Evolutionary conservation across 2,113 vertebrate genomes (phyloP).

Genomic region (Scytalopus superciliaris): DNA sequence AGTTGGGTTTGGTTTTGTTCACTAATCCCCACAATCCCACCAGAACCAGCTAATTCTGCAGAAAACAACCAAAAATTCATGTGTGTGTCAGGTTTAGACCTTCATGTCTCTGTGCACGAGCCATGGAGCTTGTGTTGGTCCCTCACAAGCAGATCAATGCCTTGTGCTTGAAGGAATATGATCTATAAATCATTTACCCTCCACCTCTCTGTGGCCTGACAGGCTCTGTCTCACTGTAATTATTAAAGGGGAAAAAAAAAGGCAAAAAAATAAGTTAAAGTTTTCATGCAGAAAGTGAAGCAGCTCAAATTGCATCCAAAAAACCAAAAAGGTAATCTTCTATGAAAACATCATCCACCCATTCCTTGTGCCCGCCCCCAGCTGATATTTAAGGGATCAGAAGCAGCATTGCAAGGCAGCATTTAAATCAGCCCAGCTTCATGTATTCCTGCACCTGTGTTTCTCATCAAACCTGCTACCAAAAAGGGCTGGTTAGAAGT

Average conservation of each 20-base stretch:
- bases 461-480: slow-evolving; percentile 72
- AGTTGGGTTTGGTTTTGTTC: background rate
- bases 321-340: background rate
- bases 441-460: slow-evolving; percentile 65
- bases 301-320: slow-evolving; percentile 17
- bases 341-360: slow-evolving; percentile 39
- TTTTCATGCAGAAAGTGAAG: slow-evolving; percentile 30
- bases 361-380: background rate
- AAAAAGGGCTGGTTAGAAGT: slow-evolving; percentile 57
- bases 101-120: background rate
- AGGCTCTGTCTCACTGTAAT: background rate
- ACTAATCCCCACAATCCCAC: background rate
- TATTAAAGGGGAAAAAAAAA: background rate
- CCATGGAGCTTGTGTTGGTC: background rate
- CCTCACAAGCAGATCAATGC: background rate
- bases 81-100: background rate
- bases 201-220: background rate
- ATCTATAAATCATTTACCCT: background rate
- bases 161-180: background rate
- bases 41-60: background rate
- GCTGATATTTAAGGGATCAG: slow-evolving; percentile 59
- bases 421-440: slow-evolving; percentile 51
- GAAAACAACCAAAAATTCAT: background rate
- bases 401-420: slow-evolving; percentile 38
- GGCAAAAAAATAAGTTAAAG: background rate